Conservation (phyloP, 2,797 vertebrate species). For the Syngnathus acus region DNA sequence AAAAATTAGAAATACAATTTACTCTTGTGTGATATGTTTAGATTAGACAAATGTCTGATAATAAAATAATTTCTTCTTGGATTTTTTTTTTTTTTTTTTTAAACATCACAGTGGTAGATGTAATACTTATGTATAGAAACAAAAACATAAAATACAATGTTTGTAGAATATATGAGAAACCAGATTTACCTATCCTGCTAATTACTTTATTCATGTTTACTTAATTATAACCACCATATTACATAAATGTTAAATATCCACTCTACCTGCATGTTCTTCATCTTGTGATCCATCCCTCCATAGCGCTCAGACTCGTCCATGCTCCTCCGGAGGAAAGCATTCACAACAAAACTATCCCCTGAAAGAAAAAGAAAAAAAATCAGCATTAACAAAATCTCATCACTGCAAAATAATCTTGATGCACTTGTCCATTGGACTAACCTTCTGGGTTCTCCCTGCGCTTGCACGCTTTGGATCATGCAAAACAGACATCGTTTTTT, state of each 20-base stretch:
- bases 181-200: too few species aligned
- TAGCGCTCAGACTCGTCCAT: slow-evolving; percentile 71
- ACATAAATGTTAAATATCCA: background rate
- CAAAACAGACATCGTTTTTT: slow-evolving; percentile 29
- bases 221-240: too few species aligned
- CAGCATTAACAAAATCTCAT: background rate
- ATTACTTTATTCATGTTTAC: too few species aligned
- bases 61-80: background rate
- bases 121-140: too few species aligned
- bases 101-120: too few species aligned
- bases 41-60: too few species aligned
- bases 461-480: slow-evolving; percentile 62
- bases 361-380: background rate
- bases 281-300: slow-evolving; percentile 57
- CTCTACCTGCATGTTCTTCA: slow-evolving; percentile 69
- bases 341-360: slow-evolving; percentile 81
- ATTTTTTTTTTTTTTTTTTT: too few species aligned
- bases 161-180: too few species aligned
- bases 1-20: background rate
- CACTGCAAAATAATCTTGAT: background rate
- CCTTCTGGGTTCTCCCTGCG: slow-evolving; percentile 81
- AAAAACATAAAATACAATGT: too few species aligned
- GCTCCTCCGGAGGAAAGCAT: slow-evolving; percentile 68
- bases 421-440: slow-evolving; percentile 46
- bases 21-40: background rate